Evolutionary conservation across 1,140 invertebrate genomes (phyloP), one percentile per base, ranked within the genome.

Genomic region (Lamellibrachia luymesi): DNA sequence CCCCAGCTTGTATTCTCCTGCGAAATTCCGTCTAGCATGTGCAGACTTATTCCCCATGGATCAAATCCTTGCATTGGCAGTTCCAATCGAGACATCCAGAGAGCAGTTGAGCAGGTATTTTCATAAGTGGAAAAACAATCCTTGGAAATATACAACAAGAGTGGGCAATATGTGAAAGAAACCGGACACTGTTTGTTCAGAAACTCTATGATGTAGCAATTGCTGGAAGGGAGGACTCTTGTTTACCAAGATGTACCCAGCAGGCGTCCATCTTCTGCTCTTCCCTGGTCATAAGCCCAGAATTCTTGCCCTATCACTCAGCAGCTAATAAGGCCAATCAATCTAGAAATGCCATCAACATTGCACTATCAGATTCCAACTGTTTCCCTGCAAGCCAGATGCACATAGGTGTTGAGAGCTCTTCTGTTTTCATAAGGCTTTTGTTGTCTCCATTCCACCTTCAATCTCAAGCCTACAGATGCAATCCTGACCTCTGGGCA

Each of bases 271-370:
- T 80, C 13, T 38, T 22, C 64, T 8, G 17, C 64, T 80, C 64
- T 22, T 80, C 64, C 64, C 64, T 80, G 64, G 64, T 80, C 64
- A 80, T 80, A 80, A 80, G 64, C 64, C 64, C 64, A 80, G 64
- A 80, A 80, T 80, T 80, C 64, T 80, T 80, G 2, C 64, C 7
- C 5, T 4, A 80, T 80, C 64, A 80, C 64, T 80, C 64, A 80
- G 64, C 64, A 80, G 64, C 64, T 80, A 80, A 80, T 80, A 80
- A 80, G 64, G 64, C 64, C 64, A 80, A 80, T 80, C 64, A 80
- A 80, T 80, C 64, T 80, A 80, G 64, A 80, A 22, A 80, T 22
- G 1, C 64, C 64, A 80, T 80, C 64, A 80, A 80, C 64, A 80
- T 80, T 80, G 64, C 64, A 80, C 64, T 80, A 80, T 80, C 64